phyloP scores from a whole-genome alignment of 2,888 invertebrate genomes.

The Drosophila sordidula region DNA sequence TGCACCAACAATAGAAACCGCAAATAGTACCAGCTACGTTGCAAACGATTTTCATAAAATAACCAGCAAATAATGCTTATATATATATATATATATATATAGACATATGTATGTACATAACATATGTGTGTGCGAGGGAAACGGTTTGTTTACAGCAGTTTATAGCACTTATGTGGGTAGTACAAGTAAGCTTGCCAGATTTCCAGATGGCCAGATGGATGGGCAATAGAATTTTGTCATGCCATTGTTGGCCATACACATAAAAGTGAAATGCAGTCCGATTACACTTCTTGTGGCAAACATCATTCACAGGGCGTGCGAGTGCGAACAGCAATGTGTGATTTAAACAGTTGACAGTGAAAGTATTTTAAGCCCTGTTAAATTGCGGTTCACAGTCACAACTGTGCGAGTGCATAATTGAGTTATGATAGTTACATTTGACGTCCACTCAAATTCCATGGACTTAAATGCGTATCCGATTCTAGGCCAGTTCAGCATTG shows the following conservation, averaged over 20 bases:
- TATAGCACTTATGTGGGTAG: conserved; percentile 26
- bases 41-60: conserved; percentile 39
- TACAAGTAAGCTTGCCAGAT: conserved; percentile 1
- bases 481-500: neutral
- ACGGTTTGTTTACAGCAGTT: conserved; percentile 45
- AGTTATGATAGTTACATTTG: neutral
- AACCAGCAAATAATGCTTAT: conserved; percentile 18
- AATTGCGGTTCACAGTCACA: neutral
- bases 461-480: neutral
- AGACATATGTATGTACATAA: neutral
- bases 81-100: neutral
- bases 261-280: conserved; percentile 7
- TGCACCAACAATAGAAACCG: conserved; percentile 12
- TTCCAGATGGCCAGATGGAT: neutral
- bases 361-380: neutral
- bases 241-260: conserved; percentile 1
- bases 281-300: conserved; percentile 10
- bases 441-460: neutral
- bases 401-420: neutral
- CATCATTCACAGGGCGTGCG: neutral
- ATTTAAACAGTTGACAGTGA: conserved; percentile 1
- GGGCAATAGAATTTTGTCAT: neutral
- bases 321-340: neutral
- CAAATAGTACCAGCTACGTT: conserved; percentile 29
- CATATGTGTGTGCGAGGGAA: neutral